phyloP scores from a whole-genome alignment of 2,888 invertebrate genomes.

The Orthosia gracilis region DNA sequence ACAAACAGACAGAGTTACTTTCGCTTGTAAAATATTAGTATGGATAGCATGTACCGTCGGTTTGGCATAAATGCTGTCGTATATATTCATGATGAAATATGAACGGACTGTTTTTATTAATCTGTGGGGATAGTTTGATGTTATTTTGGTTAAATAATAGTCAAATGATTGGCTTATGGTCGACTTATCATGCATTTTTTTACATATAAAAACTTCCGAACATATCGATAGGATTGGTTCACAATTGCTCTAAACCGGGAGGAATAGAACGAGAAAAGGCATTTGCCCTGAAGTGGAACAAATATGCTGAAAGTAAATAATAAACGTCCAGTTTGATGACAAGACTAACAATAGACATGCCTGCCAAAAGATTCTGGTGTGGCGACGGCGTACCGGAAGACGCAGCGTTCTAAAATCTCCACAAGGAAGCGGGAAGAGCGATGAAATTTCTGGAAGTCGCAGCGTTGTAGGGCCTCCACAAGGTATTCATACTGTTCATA shows the following conservation, averaged over 20 bases:
- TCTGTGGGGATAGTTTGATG: conserved; percentile 22
- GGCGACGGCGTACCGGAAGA: background rate
- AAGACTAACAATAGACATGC: background rate
- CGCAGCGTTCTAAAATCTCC: background rate
- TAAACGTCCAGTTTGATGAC: no score
- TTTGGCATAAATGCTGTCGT: conserved; percentile 35
- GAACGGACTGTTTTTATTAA: conserved; percentile 47
- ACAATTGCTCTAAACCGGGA: no score
- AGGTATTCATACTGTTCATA: no score
- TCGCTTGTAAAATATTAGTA: no score
- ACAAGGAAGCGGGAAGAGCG: background rate
- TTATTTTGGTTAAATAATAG: conserved; percentile 24
- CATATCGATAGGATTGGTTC: no score
- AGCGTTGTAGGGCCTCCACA: background rate
- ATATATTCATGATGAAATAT: conserved; percentile 55
- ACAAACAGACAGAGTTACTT: no score
- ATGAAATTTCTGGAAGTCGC: background rate
- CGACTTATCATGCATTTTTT: background rate
- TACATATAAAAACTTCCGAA: background rate
- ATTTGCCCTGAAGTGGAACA: no score
- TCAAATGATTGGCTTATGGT: conserved; percentile 1
- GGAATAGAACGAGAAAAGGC: no score
- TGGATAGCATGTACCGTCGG: conserved; percentile 12
- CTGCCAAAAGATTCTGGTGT: background rate
- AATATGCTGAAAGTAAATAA: no score